Conservation (phyloP, 2,888 invertebrate species). For the Ormyrus thymus region DNA sequence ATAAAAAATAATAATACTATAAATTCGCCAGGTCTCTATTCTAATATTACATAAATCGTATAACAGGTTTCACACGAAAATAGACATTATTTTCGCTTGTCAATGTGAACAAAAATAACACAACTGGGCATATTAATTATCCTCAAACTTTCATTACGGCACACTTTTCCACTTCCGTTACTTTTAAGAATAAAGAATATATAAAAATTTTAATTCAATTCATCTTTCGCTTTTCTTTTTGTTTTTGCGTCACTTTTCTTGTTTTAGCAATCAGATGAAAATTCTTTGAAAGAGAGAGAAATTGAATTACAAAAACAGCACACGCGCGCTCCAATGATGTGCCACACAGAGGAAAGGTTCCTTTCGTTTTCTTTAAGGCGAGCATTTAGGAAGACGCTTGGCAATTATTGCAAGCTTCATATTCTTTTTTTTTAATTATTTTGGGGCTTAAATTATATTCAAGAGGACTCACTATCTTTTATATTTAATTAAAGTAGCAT, state of each 20-base stretch:
- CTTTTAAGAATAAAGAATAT: slow-evolving; percentile 9
- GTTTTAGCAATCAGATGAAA: neutral
- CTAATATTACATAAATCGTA: slow-evolving; percentile 51
- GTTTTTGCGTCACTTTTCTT: neutral
- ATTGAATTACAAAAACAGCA: slow-evolving; percentile 15
- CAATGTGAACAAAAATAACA: slow-evolving; percentile 20
- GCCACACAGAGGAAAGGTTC: slow-evolving; percentile 38
- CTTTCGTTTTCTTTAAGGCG: slow-evolving; percentile 21
- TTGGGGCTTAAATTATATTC: slow-evolving; percentile 25
- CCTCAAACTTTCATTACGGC: neutral
- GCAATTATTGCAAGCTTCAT: slow-evolving; percentile 6
- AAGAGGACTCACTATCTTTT: neutral
- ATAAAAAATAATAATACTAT: slow-evolving; percentile 70
- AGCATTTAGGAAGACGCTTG: slow-evolving; percentile 41
- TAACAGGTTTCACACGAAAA: slow-evolving; percentile 37
- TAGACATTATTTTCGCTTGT: slow-evolving; percentile 37
- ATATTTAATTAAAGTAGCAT: neutral
- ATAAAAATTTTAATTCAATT: neutral
- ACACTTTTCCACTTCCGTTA: neutral
- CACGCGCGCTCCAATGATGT: slow-evolving; percentile 43
- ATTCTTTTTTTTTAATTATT: neutral
- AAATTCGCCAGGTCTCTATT: slow-evolving; percentile 56
- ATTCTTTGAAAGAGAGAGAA: slow-evolving; percentile 10
- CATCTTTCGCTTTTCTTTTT: slow-evolving; percentile 9
- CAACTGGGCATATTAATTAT: slow-evolving; percentile 6